A percentile compares a stretch with the other conserved stretches of the same genome.
These are phyloP conservation scores for Microcebus ravelobensis DNA, from an alignment of 2,113 vertebrate genomes.

Conservation along the genomic window DNA sequence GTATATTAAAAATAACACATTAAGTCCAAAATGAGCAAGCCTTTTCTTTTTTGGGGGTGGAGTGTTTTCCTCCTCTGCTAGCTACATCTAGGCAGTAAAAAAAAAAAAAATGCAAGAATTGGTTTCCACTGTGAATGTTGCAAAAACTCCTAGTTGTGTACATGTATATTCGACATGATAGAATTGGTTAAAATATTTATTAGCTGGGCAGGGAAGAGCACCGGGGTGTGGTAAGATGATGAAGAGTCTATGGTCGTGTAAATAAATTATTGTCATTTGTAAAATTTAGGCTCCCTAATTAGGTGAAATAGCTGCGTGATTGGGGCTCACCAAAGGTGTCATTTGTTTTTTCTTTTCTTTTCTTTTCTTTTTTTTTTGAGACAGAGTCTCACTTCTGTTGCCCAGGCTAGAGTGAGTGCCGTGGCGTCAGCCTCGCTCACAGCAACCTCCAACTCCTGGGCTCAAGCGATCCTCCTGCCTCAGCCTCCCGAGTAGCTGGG, in stretches of 20 bases:
- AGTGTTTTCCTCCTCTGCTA: accelerated
- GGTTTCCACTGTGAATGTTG: not conserved
- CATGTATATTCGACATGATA: not conserved
- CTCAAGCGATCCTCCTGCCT: no score
- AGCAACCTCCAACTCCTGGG: no score
- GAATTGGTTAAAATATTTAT: not conserved
- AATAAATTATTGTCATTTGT: not conserved
- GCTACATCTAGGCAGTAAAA: not conserved
- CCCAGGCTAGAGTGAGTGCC: no score
- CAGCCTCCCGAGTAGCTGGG: no score
- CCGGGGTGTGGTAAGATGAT: not conserved
- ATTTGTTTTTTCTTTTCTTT: not conserved
- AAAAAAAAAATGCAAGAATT: not conserved
- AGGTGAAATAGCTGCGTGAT: not conserved
- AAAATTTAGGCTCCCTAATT: not conserved
- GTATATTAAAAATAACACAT: not conserved
- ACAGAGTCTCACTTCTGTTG: no score
- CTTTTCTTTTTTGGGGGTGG: not conserved
- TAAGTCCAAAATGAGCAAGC: not conserved
- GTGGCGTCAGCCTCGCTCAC: no score
- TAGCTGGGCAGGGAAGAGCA: not conserved
- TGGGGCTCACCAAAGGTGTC: not conserved
- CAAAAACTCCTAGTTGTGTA: not conserved
- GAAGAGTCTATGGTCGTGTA: not conserved
- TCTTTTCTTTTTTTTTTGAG: no score